Conservation (phyloP, 2,797 vertebrate genomes). For the Rhinatrema bivittatum region DNA sequence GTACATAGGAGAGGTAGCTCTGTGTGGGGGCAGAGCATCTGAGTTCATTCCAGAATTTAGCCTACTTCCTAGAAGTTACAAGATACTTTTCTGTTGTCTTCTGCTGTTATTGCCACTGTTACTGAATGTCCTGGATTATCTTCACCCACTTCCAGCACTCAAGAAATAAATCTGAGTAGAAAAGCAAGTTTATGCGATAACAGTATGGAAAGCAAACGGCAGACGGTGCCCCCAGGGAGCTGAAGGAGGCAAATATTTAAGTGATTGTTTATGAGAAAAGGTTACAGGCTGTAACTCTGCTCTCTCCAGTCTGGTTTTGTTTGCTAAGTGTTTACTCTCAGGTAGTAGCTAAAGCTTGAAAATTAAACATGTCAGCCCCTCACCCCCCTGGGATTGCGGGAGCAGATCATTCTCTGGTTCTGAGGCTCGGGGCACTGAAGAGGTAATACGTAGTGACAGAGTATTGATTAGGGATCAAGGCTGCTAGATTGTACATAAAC, state of each 20-base stretch:
- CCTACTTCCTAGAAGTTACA: too few species aligned
- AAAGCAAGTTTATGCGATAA: too few species aligned
- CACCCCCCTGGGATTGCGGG: conserved; percentile 36
- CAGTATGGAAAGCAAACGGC: not conserved
- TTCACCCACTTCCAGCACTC: too few species aligned
- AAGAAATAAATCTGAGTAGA: too few species aligned
- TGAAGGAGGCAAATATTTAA: not conserved
- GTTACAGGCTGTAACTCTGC: conserved; percentile 21
- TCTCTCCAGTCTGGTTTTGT: conserved; percentile 1
- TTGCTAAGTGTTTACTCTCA: conserved; percentile 35
- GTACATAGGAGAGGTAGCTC: too few species aligned
- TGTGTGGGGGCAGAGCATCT: too few species aligned
- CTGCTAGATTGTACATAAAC: too few species aligned
- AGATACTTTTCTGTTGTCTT: not conserved
- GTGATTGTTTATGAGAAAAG: conserved; percentile 8
- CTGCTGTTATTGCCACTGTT: not conserved
- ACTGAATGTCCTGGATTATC: not conserved
- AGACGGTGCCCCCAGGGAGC: not conserved
- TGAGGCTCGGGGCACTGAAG: too few species aligned
- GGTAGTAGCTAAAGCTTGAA: conserved; percentile 37
- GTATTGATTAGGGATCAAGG: too few species aligned
- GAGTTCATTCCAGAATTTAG: too few species aligned
- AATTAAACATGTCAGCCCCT: conserved; percentile 53
- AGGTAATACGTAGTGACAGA: too few species aligned
- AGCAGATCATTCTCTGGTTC: too few species aligned